Conservation (phyloP, 1,140 invertebrate genomes). For the Aphis craccivora region DNA sequence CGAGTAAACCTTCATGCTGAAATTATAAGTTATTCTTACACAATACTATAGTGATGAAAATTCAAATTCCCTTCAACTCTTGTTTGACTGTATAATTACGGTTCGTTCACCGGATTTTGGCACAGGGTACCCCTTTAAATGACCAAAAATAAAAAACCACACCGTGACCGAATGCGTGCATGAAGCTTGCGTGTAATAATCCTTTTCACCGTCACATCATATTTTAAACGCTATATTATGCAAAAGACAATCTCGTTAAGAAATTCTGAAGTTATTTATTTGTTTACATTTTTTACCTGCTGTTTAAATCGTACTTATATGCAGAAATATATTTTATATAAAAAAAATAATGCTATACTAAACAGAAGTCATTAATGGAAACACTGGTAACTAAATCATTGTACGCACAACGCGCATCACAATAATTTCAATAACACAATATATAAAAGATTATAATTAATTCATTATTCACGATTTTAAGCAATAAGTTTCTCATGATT, state of each 20-base stretch:
- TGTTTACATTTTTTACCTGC: slow-evolving; percentile 25
- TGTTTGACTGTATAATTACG: slow-evolving; percentile 32
- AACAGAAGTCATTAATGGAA: background rate
- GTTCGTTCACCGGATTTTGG: slow-evolving; percentile 20
- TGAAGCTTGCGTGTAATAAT: slow-evolving; percentile 54
- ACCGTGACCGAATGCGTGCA: slow-evolving; percentile 54
- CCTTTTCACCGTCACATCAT: slow-evolving; percentile 52
- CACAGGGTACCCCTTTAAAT: background rate
- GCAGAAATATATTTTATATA: background rate
- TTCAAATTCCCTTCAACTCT: slow-evolving; percentile 36
- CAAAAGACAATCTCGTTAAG: slow-evolving; percentile 56
- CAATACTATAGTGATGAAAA: slow-evolving; percentile 39
- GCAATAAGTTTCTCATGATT: background rate
- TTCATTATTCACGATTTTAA: background rate
- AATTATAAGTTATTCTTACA: slow-evolving; percentile 23
- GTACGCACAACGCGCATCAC: background rate
- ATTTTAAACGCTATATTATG: slow-evolving; percentile 49
- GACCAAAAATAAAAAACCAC: slow-evolving; percentile 26
- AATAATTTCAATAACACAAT: background rate
- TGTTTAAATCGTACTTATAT: background rate
- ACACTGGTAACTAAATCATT: slow-evolving; percentile 4
- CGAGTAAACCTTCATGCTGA: background rate
- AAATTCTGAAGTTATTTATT: slow-evolving; percentile 50
- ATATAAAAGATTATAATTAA: background rate
- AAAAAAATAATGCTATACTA: background rate